A percentile compares a stretch with the other conserved stretches of the same genome.
These are phyloP conservation scores for Mormyrops attenuatus DNA, from an alignment of 2,797 vertebrate genomes.

Conservation along the genomic window DNA sequence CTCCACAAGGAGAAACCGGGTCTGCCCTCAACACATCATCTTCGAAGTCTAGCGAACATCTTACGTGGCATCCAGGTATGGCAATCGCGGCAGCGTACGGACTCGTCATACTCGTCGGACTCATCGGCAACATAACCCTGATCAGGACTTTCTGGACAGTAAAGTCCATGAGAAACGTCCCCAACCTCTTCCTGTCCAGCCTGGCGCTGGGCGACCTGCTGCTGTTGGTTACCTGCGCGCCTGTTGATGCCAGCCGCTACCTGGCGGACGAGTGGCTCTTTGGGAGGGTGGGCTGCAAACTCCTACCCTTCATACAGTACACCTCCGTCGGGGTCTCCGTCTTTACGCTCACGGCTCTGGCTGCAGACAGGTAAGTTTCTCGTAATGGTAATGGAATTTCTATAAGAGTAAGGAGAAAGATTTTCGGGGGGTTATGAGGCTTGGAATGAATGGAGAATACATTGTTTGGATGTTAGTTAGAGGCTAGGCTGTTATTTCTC, in stretches of 20 bases:
- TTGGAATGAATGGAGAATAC: neutral
- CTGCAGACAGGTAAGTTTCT: slow-evolving; percentile 85
- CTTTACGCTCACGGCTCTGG: slow-evolving; percentile 91
- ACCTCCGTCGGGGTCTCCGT: slow-evolving; percentile 96
- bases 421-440: neutral
- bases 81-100: slow-evolving; percentile 79
- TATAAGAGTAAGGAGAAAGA: neutral
- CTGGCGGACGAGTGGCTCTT: slow-evolving; percentile 88
- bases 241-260: slow-evolving; percentile 90
- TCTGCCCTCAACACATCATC: slow-evolving; percentile 49
- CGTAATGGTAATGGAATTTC: neutral
- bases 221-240: slow-evolving; percentile 85
- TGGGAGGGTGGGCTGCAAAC: slow-evolving; percentile 86
- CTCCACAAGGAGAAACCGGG: slow-evolving; percentile 50
- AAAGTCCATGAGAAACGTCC: slow-evolving; percentile 82
- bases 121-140: slow-evolving; percentile 86
- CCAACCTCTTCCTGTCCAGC: slow-evolving; percentile 92
- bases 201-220: slow-evolving; percentile 87
- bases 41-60: slow-evolving; percentile 40
- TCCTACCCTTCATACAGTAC: slow-evolving; percentile 92
- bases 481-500: neutral
- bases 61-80: slow-evolving; percentile 66
- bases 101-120: slow-evolving; percentile 76
- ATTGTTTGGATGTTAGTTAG: neutral
- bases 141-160: slow-evolving; percentile 87